A percentile compares a stretch with the other conserved stretches of the same genome.
Conservation (phyloP, 2,888 invertebrate species). For the Protodeltote pygarga region DNA sequence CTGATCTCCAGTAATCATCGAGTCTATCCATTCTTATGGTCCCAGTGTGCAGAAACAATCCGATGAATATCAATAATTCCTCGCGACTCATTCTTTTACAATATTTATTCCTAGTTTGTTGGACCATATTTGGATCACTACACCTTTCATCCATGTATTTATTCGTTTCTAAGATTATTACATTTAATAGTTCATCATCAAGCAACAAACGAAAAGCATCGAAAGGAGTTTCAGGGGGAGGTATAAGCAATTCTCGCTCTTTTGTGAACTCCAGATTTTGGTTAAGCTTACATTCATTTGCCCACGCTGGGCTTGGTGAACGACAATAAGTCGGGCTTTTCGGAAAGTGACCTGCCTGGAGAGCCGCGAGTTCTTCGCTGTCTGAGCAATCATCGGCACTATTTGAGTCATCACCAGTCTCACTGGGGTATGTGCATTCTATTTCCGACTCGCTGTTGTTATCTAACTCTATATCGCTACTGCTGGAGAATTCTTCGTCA, state of each 20-base stretch:
- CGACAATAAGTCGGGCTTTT: no score
- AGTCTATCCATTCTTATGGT: slow-evolving; percentile 11
- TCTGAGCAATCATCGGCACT: no score
- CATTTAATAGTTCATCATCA: slow-evolving; percentile 17
- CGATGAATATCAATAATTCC: slow-evolving; percentile 13
- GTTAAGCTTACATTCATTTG: background rate
- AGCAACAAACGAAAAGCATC: slow-evolving; percentile 24
- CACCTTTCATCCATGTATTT: background rate
- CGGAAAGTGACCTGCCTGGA: no score
- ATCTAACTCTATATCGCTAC: slow-evolving; percentile 6
- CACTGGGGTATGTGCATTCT: slow-evolving; percentile 6
- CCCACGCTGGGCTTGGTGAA: slow-evolving; percentile 1
- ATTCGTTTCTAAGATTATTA: slow-evolving; percentile 20
- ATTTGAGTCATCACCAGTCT: slow-evolving; percentile 1
- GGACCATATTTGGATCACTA: background rate
- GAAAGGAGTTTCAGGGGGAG: slow-evolving; percentile 13
- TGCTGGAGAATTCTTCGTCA: slow-evolving; percentile 11
- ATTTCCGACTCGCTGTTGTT: slow-evolving; percentile 1
- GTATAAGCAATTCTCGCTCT: slow-evolving; percentile 13
- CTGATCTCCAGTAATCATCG: slow-evolving; percentile 23
- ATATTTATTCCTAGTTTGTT: background rate
- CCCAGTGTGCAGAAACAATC: slow-evolving; percentile 13
- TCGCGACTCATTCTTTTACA: slow-evolving; percentile 16
- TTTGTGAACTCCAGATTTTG: slow-evolving; percentile 5
- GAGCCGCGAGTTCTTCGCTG: no score